Conservation (phyloP, 2,113 vertebrate species). For the Phrynocephalus versicolor region DNA sequence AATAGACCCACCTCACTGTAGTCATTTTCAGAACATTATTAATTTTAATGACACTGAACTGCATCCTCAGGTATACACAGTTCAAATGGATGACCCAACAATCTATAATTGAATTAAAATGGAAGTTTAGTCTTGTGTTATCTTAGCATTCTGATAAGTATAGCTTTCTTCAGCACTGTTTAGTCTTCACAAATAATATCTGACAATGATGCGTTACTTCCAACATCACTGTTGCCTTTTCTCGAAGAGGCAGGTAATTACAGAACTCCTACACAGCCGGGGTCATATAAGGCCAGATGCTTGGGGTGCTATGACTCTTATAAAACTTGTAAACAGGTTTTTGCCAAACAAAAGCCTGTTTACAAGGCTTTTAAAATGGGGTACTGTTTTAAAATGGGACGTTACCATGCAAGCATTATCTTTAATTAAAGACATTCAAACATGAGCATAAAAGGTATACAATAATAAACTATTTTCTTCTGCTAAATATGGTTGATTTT, state of each 20-base stretch:
- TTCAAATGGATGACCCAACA: background rate
- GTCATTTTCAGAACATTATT: background rate
- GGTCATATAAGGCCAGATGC: background rate
- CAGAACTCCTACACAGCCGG: background rate
- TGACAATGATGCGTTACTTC: background rate
- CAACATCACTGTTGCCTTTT: background rate
- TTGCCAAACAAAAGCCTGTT: too few species aligned
- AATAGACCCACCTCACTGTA: background rate
- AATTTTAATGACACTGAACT: background rate
- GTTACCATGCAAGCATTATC: conserved; percentile 22
- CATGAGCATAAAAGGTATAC: conserved; percentile 45
- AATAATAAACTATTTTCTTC: conserved; percentile 70
- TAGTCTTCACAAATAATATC: background rate
- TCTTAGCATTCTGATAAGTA: background rate
- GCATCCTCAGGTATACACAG: background rate
- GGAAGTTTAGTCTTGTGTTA: background rate
- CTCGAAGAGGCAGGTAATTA: background rate
- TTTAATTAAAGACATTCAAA: conserved; percentile 34
- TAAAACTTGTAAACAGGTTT: conserved; percentile 1
- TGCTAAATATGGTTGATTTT: conserved; percentile 82
- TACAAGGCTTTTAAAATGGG: conserved; percentile 1
- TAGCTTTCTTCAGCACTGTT: background rate
- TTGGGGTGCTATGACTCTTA: background rate
- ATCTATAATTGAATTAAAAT: background rate
- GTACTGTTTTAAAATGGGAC: too few species aligned